Evolutionary conservation across 2,888 invertebrate species (phyloP), one percentile per base, ranked within the genome.

Genomic region (Ptilodon capucinus): DNA sequence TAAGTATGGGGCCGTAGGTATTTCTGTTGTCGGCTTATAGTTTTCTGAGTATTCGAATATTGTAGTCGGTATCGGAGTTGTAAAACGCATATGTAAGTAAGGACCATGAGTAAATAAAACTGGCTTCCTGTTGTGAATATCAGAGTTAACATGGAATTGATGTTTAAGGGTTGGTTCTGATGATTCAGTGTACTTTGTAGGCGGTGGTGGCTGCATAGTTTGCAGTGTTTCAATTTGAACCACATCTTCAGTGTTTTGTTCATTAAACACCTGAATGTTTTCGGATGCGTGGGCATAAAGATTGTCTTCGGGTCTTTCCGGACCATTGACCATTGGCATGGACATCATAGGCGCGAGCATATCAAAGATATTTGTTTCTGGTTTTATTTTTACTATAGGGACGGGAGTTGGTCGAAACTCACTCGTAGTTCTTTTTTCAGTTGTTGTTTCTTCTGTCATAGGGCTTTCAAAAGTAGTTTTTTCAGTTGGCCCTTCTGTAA

Each of bases 1-100:
- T 18, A 96, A 87, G 71, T 96, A 96, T 92, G 95, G 94, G 44
- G 93, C 91, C 2, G 88, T 83, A 0, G 94, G 92, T 57, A 93
- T 92, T 66, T 84, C 86, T 5, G 81, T 81, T 17, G 82, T 74
- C 32, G 75, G 57, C 54, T 74, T 79, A n/a, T 50, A 44, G 44
- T 74, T 74, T 53, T 82, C 74, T 28, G 59, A 45, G 40, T 48
- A 48, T n/a, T 56, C 57, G 28, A 59, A 49, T 50, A 93, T 79
- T 54, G 92, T 91, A 11, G 85, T 82, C 0, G 91, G 86, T 38
- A 92, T 86, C 0, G 92, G 91, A 41, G 91, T 90, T 4, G 91
- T 88, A 57, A 83, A 86, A 40, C 91, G 84, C 74, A 88, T 87
- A 54, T 89, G 83, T 53, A 89, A 68, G 64, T 90, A 89, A 4